These are phyloP conservation scores for Sylvilagus floridanus DNA, from an alignment of 2,797 vertebrate species.

Conservation along the genomic window DNA sequence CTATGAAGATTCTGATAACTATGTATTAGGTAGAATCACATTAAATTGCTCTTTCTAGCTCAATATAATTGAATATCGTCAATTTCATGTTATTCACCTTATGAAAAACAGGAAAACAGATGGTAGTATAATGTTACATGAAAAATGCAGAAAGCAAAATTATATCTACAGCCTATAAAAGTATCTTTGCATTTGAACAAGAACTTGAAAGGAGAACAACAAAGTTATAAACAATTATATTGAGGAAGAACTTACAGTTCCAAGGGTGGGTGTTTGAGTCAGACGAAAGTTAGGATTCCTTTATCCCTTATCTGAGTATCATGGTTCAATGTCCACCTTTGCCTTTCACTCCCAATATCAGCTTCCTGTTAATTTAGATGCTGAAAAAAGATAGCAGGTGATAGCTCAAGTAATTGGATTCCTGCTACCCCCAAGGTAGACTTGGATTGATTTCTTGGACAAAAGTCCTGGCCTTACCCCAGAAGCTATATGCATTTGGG, in stretches of 20 bases:
- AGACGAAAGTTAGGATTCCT: no score
- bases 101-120: constrained; percentile 50
- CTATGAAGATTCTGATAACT: constrained; percentile 54
- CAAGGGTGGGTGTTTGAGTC: no score
- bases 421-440: no score
- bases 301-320: no score
- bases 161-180: neutral
- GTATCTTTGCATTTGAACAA: neutral
- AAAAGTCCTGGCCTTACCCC: no score
- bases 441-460: no score
- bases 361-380: no score
- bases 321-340: no score
- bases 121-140: neutral
- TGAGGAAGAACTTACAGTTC: neutral
- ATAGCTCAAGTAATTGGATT: no score
- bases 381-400: no score
- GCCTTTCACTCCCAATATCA: no score
- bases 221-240: neutral
- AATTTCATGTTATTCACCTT: constrained; percentile 45
- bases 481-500: no score
- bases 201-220: constrained; percentile 4
- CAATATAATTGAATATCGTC: constrained; percentile 36
- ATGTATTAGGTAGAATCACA: neutral
- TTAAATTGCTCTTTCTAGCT: constrained; percentile 16
- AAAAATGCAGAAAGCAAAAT: constrained; percentile 41